A percentile compares a stretch with the other conserved stretches of the same genome.
Conservation (phyloP, 2,113 vertebrate genomes). For the Numida meleagris region DNA sequence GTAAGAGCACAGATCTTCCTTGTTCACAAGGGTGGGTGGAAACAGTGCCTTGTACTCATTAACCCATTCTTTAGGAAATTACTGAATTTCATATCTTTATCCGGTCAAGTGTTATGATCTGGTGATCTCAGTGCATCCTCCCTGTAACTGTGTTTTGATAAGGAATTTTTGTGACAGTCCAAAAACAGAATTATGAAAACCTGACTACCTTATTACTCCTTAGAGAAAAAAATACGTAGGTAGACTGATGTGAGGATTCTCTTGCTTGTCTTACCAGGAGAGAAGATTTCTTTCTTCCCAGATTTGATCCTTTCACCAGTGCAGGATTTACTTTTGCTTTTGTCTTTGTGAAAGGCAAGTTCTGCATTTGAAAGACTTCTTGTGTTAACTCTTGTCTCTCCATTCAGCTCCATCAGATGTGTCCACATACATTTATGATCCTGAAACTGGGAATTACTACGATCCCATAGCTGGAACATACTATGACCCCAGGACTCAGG, state of each 20-base stretch:
- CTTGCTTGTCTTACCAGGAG: neutral
- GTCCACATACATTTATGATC: slow-evolving; percentile 91
- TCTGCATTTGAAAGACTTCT: neutral
- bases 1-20: slow-evolving; percentile 28
- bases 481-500: slow-evolving; percentile 92
- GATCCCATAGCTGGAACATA: slow-evolving; percentile 94
- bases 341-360: neutral
- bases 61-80: slow-evolving; percentile 33
- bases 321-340: neutral
- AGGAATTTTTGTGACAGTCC: neutral
- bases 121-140: slow-evolving; percentile 25
- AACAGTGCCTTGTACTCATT: slow-evolving; percentile 1
- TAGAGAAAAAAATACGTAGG: neutral
- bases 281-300: neutral
- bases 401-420: slow-evolving; percentile 86
- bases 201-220: neutral
- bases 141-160: neutral
- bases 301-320: neutral
- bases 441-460: slow-evolving; percentile 95
- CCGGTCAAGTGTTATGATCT: neutral
- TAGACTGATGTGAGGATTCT: neutral
- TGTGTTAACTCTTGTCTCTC: slow-evolving; percentile 29
- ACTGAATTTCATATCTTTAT: neutral
- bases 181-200: neutral
- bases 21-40: slow-evolving; percentile 37